These are phyloP conservation scores for Pseudochromis fuscus DNA, from an alignment of 2,797 vertebrate genomes.

Conservation along the genomic window DNA sequence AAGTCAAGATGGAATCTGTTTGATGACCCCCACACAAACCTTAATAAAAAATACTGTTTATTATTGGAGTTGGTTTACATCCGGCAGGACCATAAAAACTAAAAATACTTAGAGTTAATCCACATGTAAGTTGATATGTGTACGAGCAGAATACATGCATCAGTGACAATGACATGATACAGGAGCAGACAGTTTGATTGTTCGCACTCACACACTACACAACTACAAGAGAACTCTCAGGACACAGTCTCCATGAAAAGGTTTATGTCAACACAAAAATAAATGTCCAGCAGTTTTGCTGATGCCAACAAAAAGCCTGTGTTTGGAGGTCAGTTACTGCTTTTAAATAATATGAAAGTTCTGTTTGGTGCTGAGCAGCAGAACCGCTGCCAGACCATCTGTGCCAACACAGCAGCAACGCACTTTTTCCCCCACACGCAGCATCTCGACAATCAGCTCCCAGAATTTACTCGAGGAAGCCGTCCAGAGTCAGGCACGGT, in stretches of 20 bases:
- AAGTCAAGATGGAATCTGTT: conserved; percentile 21
- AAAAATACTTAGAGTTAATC: conserved; percentile 4
- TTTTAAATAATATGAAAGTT: conserved; percentile 23
- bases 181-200: neutral
- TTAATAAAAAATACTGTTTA: conserved; percentile 71
- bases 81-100: neutral
- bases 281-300: neutral
- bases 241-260: neutral
- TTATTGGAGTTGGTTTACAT: conserved; percentile 56
- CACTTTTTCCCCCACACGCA: neutral
- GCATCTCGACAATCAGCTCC: neutral
- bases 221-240: neutral
- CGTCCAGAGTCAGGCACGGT: conserved; percentile 85
- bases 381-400: conserved; percentile 11
- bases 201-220: neutral
- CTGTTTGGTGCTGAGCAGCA: neutral
- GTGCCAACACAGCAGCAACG: conserved; percentile 7
- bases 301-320: conserved; percentile 1
- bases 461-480: conserved; percentile 85
- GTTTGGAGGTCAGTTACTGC: neutral
- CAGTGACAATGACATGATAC: conserved; percentile 7
- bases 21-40: conserved; percentile 47
- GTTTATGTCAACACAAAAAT: conserved; percentile 13
- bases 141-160: neutral
- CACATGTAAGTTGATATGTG: neutral